A percentile compares a stretch with the other conserved stretches of the same genome.
phyloP scores from a whole-genome alignment of 2,797 vertebrate species.

The Gallinago stenura region DNA sequence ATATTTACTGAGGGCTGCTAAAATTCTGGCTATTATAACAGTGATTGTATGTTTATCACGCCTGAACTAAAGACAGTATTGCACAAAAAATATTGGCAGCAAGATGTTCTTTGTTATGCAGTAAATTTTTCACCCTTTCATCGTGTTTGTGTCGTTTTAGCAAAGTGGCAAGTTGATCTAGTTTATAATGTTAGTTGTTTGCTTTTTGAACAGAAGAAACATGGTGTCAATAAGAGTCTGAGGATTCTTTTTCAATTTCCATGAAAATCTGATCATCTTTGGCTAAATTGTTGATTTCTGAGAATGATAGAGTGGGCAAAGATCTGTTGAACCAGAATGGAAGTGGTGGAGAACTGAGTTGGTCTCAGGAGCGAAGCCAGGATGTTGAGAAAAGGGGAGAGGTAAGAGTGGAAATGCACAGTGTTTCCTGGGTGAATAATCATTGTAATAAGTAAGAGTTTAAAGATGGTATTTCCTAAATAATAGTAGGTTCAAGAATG shows the following conservation, averaged over 20 bases:
- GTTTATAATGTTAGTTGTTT: background rate
- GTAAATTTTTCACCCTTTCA: background rate
- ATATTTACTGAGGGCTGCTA: background rate
- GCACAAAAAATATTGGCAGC: background rate
- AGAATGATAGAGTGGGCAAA: background rate
- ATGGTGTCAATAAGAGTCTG: background rate
- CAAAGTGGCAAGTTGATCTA: background rate
- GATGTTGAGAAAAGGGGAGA: background rate
- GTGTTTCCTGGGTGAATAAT: background rate
- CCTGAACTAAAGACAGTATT: background rate
- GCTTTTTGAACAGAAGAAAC: background rate
- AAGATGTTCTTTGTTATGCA: background rate
- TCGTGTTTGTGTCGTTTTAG: background rate
- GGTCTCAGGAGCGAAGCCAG: background rate
- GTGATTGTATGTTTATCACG: background rate
- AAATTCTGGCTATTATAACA: background rate
- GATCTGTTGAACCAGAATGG: background rate
- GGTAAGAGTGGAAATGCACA: background rate
- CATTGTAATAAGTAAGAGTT: background rate
- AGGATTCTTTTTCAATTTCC: background rate
- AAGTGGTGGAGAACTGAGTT: background rate
- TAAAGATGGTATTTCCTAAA: background rate
- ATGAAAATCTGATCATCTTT: background rate
- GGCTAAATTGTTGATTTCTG: background rate
- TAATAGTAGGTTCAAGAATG: background rate